Evolutionary conservation across 2,113 vertebrate species (phyloP).

Genomic region (Indicator maculatus): DNA sequence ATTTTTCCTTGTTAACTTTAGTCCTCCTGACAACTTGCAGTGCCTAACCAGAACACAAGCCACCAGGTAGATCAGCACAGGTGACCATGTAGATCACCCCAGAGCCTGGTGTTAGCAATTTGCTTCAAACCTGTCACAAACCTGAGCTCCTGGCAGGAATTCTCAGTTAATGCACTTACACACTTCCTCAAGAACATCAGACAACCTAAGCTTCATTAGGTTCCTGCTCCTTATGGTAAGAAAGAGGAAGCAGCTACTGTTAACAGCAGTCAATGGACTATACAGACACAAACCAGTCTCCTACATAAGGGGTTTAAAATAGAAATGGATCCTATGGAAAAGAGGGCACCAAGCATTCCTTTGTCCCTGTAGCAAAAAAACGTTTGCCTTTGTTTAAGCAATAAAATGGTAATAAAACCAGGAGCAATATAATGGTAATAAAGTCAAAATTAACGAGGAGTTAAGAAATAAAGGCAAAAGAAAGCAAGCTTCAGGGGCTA

Average conservation of each 20-base stretch:
- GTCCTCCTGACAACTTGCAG: neutral
- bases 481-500: no score
- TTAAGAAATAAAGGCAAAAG: neutral
- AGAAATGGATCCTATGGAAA: neutral
- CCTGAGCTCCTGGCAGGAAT: neutral
- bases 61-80: no score
- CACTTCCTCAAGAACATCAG: neutral
- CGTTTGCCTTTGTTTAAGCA: no score
- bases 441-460: neutral
- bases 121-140: neutral
- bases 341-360: neutral
- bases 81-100: rapidly evolving
- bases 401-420: neutral
- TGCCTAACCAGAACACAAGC: neutral
- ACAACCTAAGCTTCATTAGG: neutral
- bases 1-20: neutral
- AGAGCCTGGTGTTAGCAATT: neutral
- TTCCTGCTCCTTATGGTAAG: neutral
- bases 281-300: neutral
- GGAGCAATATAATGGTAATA: neutral
- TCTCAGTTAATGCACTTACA: neutral
- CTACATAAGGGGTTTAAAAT: neutral
- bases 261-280: neutral
- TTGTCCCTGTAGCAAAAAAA: neutral
- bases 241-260: neutral